These are phyloP conservation scores for Sphecodes monilicornis DNA, from an alignment of 2,888 invertebrate genomes.

Conservation along the genomic window DNA sequence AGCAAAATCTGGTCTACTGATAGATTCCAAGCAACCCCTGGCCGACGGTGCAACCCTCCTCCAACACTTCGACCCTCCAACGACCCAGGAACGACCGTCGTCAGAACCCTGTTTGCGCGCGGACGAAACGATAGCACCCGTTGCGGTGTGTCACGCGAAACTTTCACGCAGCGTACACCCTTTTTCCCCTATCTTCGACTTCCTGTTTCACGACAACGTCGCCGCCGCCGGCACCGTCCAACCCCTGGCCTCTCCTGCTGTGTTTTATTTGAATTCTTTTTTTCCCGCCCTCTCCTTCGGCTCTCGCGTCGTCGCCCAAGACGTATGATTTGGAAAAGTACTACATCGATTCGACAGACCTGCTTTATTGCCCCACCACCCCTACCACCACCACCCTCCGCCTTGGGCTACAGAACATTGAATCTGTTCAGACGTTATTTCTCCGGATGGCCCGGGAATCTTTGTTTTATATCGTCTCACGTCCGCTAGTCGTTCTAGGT, in stretches of 20 bases:
- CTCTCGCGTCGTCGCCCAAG: neutral
- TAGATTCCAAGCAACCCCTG: constrained; percentile 51
- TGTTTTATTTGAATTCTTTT: constrained; percentile 5
- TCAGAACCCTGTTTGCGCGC: neutral
- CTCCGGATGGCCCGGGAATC: neutral
- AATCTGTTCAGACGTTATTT: constrained; percentile 1
- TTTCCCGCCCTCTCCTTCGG: neutral
- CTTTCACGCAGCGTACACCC: constrained; percentile 44
- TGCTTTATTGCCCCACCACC: neutral
- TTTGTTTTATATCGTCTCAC: neutral
- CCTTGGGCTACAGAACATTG: neutral
- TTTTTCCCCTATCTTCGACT: constrained; percentile 28
- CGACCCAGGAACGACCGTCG: neutral
- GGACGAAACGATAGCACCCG: constrained; percentile 44
- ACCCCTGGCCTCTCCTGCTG: neutral
- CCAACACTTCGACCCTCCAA: constrained; percentile 7
- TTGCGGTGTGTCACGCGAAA: constrained; percentile 54
- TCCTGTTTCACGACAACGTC: constrained; percentile 34
- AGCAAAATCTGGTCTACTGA: constrained; percentile 54
- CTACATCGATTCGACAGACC: neutral
- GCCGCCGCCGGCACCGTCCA: neutral
- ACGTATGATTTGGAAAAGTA: constrained; percentile 2
- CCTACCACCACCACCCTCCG: no score
- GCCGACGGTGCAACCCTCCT: constrained; percentile 41
- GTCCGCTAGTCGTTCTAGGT: neutral